Conservation (phyloP, 1,140 invertebrate genomes). For the Pseudomyrmex cubaensis region DNA sequence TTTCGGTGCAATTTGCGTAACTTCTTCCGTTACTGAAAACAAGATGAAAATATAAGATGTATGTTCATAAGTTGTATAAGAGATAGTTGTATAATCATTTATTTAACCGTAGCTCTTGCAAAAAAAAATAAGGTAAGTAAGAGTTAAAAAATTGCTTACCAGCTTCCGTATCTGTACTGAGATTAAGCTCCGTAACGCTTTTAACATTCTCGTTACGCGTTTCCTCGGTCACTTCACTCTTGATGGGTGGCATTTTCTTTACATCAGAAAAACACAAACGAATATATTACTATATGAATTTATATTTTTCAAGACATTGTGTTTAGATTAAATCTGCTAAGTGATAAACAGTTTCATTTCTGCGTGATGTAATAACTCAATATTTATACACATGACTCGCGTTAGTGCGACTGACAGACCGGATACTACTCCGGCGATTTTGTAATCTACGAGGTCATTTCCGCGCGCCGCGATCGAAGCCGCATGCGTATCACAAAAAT, state of each 20-base stretch:
- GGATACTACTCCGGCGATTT: not conserved
- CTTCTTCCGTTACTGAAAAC: constrained; percentile 63
- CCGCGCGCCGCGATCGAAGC: constrained; percentile 25
- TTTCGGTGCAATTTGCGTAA: constrained; percentile 71
- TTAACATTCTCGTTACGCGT: too few relatives aligned
- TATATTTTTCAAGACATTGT: not conserved
- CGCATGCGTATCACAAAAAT: constrained; percentile 60
- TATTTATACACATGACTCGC: too few relatives aligned
- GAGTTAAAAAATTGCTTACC: too few relatives aligned
- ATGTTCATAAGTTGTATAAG: not conserved
- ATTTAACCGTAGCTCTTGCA: too few relatives aligned
- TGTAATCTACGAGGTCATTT: constrained; percentile 57
- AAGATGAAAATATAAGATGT: not conserved
- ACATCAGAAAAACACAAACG: too few relatives aligned
- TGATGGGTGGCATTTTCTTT: too few relatives aligned
- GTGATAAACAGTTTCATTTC: constrained; percentile 5
- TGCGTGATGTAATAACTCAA: too few relatives aligned
- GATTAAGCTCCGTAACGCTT: too few relatives aligned
- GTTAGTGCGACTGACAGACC: not conserved
- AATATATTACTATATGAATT: not conserved
- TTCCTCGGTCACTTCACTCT: too few relatives aligned
- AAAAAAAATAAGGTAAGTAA: too few relatives aligned
- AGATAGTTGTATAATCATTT: not conserved
- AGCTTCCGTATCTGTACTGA: too few relatives aligned
- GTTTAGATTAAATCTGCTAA: not conserved